phyloP scores from a whole-genome alignment of 2,797 vertebrate genomes.

The Rousettus madagascariensis region DNA sequence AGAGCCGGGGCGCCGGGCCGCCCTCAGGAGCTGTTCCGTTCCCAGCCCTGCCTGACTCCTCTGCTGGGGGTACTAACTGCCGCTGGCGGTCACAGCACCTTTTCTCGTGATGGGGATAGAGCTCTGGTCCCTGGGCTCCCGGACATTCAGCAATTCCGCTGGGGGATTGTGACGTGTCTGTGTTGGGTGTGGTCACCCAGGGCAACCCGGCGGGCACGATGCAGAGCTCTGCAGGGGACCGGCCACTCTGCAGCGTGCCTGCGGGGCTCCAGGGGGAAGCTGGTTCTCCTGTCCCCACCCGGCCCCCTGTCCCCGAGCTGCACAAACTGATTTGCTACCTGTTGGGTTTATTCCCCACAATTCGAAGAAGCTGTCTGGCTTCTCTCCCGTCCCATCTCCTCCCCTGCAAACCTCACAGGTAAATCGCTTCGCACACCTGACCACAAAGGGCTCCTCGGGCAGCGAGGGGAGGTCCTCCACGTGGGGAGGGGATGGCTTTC shows the following conservation, averaged over 20 bases:
- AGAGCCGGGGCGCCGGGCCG: slow-evolving; percentile 26
- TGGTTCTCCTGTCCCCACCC: rapidly evolving
- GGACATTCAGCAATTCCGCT: neutral
- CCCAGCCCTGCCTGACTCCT: slow-evolving; percentile 51
- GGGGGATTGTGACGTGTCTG: neutral
- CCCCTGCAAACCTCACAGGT: neutral
- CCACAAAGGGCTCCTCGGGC: neutral
- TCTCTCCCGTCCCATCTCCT: neutral
- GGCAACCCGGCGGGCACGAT: neutral
- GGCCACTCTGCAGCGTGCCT: neutral
- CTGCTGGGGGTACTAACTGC: slow-evolving; percentile 64
- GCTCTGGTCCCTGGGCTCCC: neutral
- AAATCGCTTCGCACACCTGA: neutral
- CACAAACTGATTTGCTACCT: neutral
- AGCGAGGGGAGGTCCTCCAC: rapidly evolving
- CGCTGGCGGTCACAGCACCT: slow-evolving; percentile 27
- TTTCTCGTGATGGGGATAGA: neutral
- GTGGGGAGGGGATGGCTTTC: neutral
- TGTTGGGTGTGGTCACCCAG: neutral
- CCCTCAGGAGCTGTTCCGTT: slow-evolving; percentile 19
- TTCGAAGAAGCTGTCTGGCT: neutral
- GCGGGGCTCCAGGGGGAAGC: neutral
- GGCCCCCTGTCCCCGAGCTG: neutral
- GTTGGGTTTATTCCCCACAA: neutral
- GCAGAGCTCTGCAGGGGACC: neutral